Base-by-base conservation (phyloP, 2,888 invertebrate species). In the Lissonota sp. region DNA sequence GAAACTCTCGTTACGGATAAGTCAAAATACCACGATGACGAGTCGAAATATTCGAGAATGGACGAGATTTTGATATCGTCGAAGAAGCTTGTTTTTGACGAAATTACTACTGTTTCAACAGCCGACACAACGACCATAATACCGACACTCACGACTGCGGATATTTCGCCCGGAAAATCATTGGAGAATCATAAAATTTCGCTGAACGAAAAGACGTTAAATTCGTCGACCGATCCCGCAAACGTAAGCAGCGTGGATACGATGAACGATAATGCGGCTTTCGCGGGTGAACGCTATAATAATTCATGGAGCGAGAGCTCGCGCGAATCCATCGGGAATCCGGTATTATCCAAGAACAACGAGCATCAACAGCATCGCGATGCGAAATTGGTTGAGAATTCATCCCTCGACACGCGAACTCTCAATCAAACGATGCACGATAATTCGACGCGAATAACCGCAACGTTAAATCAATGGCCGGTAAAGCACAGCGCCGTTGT, bases 401-500 rank as follows among this genome's bases (percentile, higher is more conserved):
- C 53, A 6, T 53, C 42, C 40, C 40, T 55, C 39, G 67, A 75
- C 51, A 51, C 55, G 26, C 64, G 46, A 57, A 60, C 60, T 51
- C 66, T 70, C 55, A 79, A 80, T 77, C 62, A 77, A 66, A 53
- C 69, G 49, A 69, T 67, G 2, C 42, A 67, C 42, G 86, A 86
- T 72, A 88, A 89, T 70, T 84, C 90, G n/a, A 90, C 90, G 37
- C 88, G 90, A 62, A 90, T 89, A 71, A 83, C 90, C 5, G 87
- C 89, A 51, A 77, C 84, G 55, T 80, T 79, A 62, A 87, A 88
- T 79, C 93, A 93, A 86, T 96, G 96, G 97, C 97, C 97, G 0
- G 95, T 96, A 42, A 97, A 97, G 90, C 95, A 95, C 85, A 96
- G 97, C 84, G 96, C 97, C 1, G 95, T 95, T n/a, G 95, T 97